phyloP scores from a whole-genome alignment of 2,888 invertebrate species.

The Erebia ligea region DNA sequence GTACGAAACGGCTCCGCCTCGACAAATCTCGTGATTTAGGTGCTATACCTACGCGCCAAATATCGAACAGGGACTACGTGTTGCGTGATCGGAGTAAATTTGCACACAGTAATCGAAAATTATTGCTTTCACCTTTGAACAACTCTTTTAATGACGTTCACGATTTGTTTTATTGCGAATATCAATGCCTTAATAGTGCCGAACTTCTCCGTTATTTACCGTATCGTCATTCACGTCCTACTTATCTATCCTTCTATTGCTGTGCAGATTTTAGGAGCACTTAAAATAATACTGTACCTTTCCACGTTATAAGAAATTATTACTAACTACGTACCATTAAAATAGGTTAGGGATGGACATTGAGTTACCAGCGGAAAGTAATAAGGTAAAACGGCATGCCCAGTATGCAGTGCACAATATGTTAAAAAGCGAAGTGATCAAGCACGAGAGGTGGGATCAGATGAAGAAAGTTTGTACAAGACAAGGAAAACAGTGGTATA shows the following conservation, averaged over 20 bases:
- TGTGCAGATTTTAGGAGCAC: neutral
- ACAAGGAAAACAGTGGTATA: conserved; percentile 81
- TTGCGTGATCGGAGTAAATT: conserved; percentile 79
- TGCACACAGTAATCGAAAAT: conserved; percentile 76
- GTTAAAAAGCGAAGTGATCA: conserved; percentile 46
- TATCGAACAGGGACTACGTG: conserved; percentile 75
- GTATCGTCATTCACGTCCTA: neutral
- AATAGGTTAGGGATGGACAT: conserved; percentile 9
- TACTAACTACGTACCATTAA: conserved; percentile 9
- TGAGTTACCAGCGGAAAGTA: neutral
- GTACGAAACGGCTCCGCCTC: conserved; percentile 72
- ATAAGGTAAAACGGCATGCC: conserved; percentile 11
- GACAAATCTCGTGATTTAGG: conserved; percentile 83
- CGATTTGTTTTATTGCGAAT: conserved; percentile 27
- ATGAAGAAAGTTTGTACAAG: conserved; percentile 39
- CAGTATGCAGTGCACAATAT: conserved; percentile 13
- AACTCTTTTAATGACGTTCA: conserved; percentile 40
- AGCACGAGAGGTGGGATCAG: conserved; percentile 31
- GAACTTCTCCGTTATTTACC: neutral
- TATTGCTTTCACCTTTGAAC: conserved; percentile 57
- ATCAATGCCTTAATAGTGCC: neutral
- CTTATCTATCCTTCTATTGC: neutral
- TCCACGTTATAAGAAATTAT: neutral
- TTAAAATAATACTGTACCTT: neutral
- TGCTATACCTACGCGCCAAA: conserved; percentile 79